Evolutionary conservation across 2,888 invertebrate genomes (phyloP).

Genomic region (Boloria euphrosyne): DNA sequence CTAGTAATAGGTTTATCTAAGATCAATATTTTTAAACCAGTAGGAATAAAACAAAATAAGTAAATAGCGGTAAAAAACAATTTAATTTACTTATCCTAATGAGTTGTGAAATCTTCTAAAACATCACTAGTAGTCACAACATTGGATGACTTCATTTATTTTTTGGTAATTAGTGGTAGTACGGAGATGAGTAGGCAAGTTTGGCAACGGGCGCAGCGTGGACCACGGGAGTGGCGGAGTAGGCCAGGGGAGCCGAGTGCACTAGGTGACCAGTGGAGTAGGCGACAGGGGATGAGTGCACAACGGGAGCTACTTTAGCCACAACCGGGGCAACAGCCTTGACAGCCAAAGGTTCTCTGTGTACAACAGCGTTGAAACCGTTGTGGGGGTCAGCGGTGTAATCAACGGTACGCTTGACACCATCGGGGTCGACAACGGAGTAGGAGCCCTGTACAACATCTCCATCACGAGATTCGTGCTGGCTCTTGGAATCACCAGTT

Average conservation of each 20-base stretch:
- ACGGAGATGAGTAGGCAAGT: constrained; percentile 56
- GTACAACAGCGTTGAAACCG: constrained; percentile 82
- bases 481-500: constrained; percentile 74
- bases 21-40: no score
- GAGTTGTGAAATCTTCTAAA: constrained; percentile 20
- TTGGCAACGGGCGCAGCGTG: constrained; percentile 45
- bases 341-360: constrained; percentile 64
- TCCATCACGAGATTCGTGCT: constrained; percentile 73
- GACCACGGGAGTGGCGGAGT: constrained; percentile 58
- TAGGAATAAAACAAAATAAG: constrained; percentile 36
- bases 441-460: constrained; percentile 78
- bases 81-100: constrained; percentile 56
- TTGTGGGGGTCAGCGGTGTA: constrained; percentile 74
- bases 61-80: constrained; percentile 45
- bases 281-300: constrained; percentile 63
- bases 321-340: constrained; percentile 51
- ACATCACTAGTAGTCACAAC: constrained; percentile 41
- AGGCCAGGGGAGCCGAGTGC: constrained; percentile 51
- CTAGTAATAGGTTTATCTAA: no score
- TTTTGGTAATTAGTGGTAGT: constrained; percentile 70
- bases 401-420: constrained; percentile 81
- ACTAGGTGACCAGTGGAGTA: constrained; percentile 45
- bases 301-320: constrained; percentile 57
- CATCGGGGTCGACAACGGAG: constrained; percentile 80
- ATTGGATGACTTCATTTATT: constrained; percentile 25